Evolutionary conservation across 30 jellyfish, hydroid and myxozoan genomes (phyloP), one percentile per base, ranked within the genome.

Genomic region (Kudoa iwatai): DNA sequence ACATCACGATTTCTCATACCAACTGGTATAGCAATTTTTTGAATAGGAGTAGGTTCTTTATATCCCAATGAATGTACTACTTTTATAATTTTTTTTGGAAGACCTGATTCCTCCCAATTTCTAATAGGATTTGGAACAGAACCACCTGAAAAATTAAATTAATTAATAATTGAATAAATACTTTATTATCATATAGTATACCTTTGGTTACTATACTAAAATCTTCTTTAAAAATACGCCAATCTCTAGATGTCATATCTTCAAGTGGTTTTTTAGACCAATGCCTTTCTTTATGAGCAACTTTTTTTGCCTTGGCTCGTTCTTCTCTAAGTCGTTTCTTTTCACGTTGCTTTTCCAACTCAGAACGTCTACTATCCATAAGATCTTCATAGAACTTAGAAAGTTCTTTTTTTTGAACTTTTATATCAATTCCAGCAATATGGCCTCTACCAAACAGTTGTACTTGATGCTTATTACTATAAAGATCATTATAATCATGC

Each of bases 1-100:
- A 77, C 62, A 46, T 77, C 96, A 21, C 96, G 44, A 42, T 77
- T 77, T 42, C 45, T 59, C 25, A 77, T 58, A 0, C 96, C 96
- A 43, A 77, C 62, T 18, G 96, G 96, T 18, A 77, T 77, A 3
- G 85, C 96, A 65, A 54, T 81, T 14, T 88, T 34, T 39, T 77
- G 96, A 34, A 77, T 77, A 0, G 96, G 96, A 0, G 96, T 77
- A 0, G 96, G 96, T 10, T 62, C 96, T 53, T 83, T 63, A 62
- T 77, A 77, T 1, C 62, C 81, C 20, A 62, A 56, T 13, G 43
- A 52, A n/a, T 51, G 59, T 13, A 77, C 52, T 14, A 77, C 55
- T 18, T 77, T 83, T 6, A 77, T 44, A 11, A 77, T 62, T 18
- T 77, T 84, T 23, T 46, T 21, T 10, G 86, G 83, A 19, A 77